These are phyloP conservation scores for Eptatretus atami DNA, from an alignment of 2,797 vertebrate species.

Conservation along the genomic window DNA sequence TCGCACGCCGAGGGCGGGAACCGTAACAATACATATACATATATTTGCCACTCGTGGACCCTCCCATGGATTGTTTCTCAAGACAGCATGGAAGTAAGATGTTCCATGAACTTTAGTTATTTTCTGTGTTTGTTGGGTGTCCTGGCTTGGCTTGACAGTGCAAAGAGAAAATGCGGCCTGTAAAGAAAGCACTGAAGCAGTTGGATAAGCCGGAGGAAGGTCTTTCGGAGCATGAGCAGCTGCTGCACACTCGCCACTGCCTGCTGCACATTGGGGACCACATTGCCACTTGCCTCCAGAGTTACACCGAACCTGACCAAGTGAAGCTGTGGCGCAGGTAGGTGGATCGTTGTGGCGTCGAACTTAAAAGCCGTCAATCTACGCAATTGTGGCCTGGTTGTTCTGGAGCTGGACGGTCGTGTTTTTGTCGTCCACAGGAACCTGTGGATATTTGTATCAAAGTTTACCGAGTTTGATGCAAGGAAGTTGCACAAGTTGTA, in stretches of 20 bases:
- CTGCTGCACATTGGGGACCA: conserved; percentile 86
- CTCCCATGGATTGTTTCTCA: too few relatives aligned
- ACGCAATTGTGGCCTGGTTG: too few relatives aligned
- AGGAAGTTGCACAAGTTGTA: conserved; percentile 87
- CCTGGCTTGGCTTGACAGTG: conserved; percentile 24
- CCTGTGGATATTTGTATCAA: conserved; percentile 97
- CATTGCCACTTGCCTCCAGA: conserved; percentile 90
- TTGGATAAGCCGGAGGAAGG: conserved; percentile 87
- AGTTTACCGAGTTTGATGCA: conserved; percentile 94
- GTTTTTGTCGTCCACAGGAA: conserved; percentile 24
- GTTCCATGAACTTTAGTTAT: too few relatives aligned
- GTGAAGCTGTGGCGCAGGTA: conserved; percentile 73
- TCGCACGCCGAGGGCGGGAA: too few relatives aligned
- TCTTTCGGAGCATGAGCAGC: conserved; percentile 60
- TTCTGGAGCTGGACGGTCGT: background rate
- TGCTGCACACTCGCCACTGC: conserved; percentile 78
- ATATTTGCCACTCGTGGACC: too few relatives aligned
- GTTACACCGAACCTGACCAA: conserved; percentile 65
- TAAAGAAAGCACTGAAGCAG: conserved; percentile 95
- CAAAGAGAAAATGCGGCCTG: conserved; percentile 88
- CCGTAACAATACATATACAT: too few relatives aligned
- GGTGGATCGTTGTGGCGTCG: conserved; percentile 6
- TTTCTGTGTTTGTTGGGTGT: background rate
- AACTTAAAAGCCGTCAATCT: too few relatives aligned
- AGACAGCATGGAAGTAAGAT: too few relatives aligned